Evolutionary conservation across 2,113 vertebrate genomes (phyloP).

Genomic region (Salvator merianae): DNA sequence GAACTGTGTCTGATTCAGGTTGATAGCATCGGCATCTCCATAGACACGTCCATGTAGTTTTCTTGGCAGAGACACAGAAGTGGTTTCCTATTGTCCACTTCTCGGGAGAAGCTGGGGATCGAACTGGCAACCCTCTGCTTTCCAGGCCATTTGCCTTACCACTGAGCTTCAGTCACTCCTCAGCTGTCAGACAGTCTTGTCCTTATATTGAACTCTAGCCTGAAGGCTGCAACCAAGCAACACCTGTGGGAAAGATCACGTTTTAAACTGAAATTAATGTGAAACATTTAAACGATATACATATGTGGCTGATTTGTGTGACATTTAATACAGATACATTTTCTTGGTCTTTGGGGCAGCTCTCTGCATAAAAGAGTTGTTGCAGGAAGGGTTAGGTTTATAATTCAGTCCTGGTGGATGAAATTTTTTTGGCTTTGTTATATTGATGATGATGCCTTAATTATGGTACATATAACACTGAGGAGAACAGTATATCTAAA

Average conservation of each 20-base stretch:
- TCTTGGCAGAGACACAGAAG: too few species aligned
- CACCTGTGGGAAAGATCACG: neutral
- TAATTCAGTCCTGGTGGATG: neutral
- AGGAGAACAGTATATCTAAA: neutral
- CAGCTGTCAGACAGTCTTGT: neutral
- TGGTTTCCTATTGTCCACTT: too few species aligned
- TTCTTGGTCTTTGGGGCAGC: neutral
- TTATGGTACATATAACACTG: neutral
- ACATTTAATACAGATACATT: slow-evolving; percentile 6
- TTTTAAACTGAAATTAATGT: slow-evolving; percentile 3
- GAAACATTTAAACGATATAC: neutral
- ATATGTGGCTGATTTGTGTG: slow-evolving; percentile 9
- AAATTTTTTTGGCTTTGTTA: neutral
- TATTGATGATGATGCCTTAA: neutral
- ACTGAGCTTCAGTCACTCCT: too few species aligned
- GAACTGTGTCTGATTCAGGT: too few species aligned
- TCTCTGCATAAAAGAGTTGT: neutral
- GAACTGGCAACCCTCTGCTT: too few species aligned
- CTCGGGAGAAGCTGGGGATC: too few species aligned
- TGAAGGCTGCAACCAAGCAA: neutral
- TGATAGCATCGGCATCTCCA: too few species aligned
- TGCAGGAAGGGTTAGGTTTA: slow-evolving; percentile 7
- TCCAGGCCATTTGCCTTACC: too few species aligned
- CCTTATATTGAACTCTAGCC: neutral
- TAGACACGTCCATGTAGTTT: too few species aligned